Conservation (phyloP, 1,140 invertebrate species). For the Drosophila pruinosa region DNA sequence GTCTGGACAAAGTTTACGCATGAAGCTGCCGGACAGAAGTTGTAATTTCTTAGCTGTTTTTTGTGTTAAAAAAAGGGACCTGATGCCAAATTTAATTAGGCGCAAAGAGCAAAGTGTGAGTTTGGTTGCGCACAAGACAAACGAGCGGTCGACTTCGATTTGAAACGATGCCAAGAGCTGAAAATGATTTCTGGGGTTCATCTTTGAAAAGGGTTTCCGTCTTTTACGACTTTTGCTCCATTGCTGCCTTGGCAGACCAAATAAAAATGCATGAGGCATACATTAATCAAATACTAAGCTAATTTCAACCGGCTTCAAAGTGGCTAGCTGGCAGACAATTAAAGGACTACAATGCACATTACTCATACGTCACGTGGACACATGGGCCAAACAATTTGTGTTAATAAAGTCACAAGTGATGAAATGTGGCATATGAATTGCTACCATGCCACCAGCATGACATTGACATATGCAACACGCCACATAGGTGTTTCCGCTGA, state of each 20-base stretch:
- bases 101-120: constrained; percentile 66
- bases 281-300: constrained; percentile 74
- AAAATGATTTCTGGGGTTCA: constrained; percentile 59
- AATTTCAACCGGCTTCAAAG: constrained; percentile 51
- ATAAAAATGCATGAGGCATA: constrained; percentile 54
- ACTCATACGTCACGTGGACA: constrained; percentile 59
- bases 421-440: constrained; percentile 32
- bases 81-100: constrained; percentile 81
- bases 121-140: constrained; percentile 55
- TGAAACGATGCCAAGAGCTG: constrained; percentile 71
- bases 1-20: constrained; percentile 63
- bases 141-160: constrained; percentile 78
- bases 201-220: constrained; percentile 71
- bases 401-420: constrained; percentile 57
- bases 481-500: neutral
- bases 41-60: constrained; percentile 50
- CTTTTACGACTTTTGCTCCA: constrained; percentile 58
- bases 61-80: constrained; percentile 66
- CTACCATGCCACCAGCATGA: constrained; percentile 22
- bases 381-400: constrained; percentile 47
- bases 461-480: constrained; percentile 40
- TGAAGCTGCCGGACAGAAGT: constrained; percentile 36
- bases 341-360: constrained; percentile 38
- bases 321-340: constrained; percentile 23
- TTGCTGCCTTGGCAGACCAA: constrained; percentile 17